Base-by-base conservation (phyloP, 1,140 invertebrate species). In the Anthonomus grandis region DNA sequence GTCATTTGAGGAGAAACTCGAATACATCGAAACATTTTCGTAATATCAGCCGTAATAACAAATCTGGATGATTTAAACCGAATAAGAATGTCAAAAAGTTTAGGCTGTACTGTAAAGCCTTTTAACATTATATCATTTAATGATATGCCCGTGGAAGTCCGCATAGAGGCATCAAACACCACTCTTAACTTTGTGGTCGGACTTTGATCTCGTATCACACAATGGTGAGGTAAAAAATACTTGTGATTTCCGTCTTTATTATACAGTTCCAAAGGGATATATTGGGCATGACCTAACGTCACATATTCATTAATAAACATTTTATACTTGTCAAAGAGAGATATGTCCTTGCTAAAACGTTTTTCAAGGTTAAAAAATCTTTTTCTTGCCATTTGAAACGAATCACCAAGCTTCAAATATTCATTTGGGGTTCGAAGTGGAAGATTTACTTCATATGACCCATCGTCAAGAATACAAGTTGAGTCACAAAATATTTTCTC, bases 181-280 rank as follows among this genome's bases (percentile, higher is more conserved):
- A 70, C 64, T 15, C 70, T 62, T 4, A 71, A 38, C 27, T 64
- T 64, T 4, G 70, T 73, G 0, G 66, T 69, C 0, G 44, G 50
- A 12, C 60, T 64, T 2, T 68, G 52, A n/a, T 67, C 62, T 6
- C 62, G 60, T 1, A 74, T 25, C 0, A 78, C 70, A 5, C 64
- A 63, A 42, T 76, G 75, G 65, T 78, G 76, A 2, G 75, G 73
- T 5, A 58, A 15, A 18, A 77, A 57, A 61, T 76, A 77, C 62
- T 62, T 39, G n/a, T n/a, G n/a, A n/a, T n/a, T n/a, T n/a, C n/a
- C n/a, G n/a, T n/a, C n/a, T n/a, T n/a, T n/a, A n/a, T n/a, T n/a
- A 6, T 8, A 23, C 18, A 22, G 5, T 8, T 4, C 6, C 9
- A 55, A n/a, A 37, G 58, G 41, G 12, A 69, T 46, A 6, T 13